These are phyloP conservation scores for Ochotona princeps DNA, from an alignment of 2,113 vertebrate species.

Conservation along the genomic window DNA sequence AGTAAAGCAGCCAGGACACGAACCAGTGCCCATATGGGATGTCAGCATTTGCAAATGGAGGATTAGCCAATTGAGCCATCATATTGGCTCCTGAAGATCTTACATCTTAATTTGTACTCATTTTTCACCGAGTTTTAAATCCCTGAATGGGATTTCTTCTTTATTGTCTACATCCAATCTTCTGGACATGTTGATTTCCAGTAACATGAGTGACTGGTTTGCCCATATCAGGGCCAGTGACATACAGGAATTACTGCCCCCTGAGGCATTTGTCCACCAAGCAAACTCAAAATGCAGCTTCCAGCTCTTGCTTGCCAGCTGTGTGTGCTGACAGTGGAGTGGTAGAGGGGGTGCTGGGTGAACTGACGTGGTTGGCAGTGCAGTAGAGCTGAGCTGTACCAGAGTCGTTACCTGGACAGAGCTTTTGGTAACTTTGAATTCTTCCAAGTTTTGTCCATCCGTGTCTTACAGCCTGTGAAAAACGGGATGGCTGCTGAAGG, in stretches of 20 bases:
- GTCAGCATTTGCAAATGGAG: no score
- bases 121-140: background rate
- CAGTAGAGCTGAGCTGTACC: rapidly evolving
- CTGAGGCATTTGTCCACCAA: background rate
- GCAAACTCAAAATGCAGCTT: background rate
- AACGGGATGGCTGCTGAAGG: background rate
- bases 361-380: no score
- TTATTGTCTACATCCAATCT: background rate
- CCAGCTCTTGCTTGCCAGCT: background rate
- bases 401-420: background rate
- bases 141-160: background rate
- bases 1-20: no score
- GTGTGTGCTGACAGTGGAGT: rapidly evolving
- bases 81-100: no score
- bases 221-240: background rate
- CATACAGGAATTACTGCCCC: background rate
- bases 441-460: no score
- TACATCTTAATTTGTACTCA: background rate
- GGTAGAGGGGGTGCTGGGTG: background rate
- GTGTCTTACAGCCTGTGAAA: rapidly evolving
- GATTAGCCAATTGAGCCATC: no score
- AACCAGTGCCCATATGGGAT: no score
- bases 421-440: background rate
- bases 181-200: background rate
- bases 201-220: background rate